A percentile compares a stretch with the other conserved stretches of the same genome.
Evolutionary conservation across 1,140 invertebrate genomes (phyloP).

Genomic region (Penaeus japonicus): DNA sequence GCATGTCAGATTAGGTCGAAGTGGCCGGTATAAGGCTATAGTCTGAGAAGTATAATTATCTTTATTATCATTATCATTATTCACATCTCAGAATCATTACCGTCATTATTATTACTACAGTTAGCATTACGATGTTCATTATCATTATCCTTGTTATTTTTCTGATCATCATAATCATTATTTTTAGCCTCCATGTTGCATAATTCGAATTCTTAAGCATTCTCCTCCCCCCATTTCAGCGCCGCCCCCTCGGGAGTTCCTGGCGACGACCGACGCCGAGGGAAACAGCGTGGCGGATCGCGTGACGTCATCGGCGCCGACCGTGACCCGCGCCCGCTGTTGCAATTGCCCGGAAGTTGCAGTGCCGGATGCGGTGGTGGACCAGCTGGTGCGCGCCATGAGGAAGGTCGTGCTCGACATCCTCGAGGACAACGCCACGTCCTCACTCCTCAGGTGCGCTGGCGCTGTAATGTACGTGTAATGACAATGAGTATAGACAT

Average conservation of each 20-base stretch:
- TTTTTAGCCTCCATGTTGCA: too few relatives aligned
- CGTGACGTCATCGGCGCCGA: background rate
- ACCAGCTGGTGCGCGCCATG: conserved; percentile 45
- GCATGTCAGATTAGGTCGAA: too few relatives aligned
- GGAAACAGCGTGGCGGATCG: conserved; percentile 29
- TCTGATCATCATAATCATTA: too few relatives aligned
- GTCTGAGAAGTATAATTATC: too few relatives aligned
- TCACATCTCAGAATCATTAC: background rate
- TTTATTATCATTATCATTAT: background rate
- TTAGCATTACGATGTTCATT: too few relatives aligned
- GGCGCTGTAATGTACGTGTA: background rate
- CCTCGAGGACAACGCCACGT: conserved; percentile 45
- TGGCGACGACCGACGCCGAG: conserved; percentile 23
- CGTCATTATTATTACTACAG: too few relatives aligned
- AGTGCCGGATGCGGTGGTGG: conserved; percentile 20
- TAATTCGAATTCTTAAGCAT: too few relatives aligned
- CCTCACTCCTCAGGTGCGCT: conserved; percentile 33
- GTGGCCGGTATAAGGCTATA: too few relatives aligned
- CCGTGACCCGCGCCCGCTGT: conserved; percentile 23
- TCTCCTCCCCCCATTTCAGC: background rate
- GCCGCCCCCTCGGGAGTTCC: background rate
- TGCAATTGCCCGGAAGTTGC: conserved; percentile 44
- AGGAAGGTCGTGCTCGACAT: conserved; percentile 47
- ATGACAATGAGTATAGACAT: too few relatives aligned
- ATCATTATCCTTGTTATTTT: too few relatives aligned